A percentile compares a stretch with the other conserved stretches of the same genome.
Evolutionary conservation across 2,113 vertebrate species (phyloP).

Genomic region (Galeopterus variegatus): DNA sequence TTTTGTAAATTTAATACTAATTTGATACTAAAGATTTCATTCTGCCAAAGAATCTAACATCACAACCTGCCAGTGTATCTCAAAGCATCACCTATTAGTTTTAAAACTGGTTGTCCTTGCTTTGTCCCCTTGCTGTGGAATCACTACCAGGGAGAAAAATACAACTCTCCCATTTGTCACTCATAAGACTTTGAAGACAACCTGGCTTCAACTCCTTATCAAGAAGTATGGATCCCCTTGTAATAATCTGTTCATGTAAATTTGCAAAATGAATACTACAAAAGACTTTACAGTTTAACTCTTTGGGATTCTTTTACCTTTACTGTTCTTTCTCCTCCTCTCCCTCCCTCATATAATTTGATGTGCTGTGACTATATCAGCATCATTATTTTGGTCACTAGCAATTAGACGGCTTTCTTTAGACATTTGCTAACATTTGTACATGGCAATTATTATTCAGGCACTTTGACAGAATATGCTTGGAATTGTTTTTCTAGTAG

Average conservation of each 20-base stretch:
- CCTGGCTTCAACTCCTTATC: background rate
- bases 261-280: background rate
- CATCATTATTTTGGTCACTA: slow-evolving; percentile 16
- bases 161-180: background rate
- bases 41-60: slow-evolving; percentile 5
- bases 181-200: slow-evolving; percentile 1
- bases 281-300: slow-evolving; percentile 1
- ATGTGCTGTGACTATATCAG: background rate
- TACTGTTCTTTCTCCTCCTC: background rate
- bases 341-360: background rate
- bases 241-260: background rate
- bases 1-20: slow-evolving; percentile 17
- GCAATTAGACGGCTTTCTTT: slow-evolving; percentile 55
- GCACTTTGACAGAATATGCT: slow-evolving; percentile 43
- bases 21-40: slow-evolving; percentile 27
- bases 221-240: background rate
- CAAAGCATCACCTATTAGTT: background rate
- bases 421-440: slow-evolving; percentile 60
- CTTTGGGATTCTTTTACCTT: background rate
- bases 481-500: slow-evolving; percentile 62
- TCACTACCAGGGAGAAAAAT: slow-evolving; percentile 26
- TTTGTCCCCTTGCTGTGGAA: slow-evolving; percentile 3
- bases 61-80: slow-evolving; percentile 16
- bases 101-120: slow-evolving; percentile 40
- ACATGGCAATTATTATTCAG: slow-evolving; percentile 41